Evolutionary conservation across 2,888 invertebrate genomes (phyloP).

Genomic region (Chalcis sispes): DNA sequence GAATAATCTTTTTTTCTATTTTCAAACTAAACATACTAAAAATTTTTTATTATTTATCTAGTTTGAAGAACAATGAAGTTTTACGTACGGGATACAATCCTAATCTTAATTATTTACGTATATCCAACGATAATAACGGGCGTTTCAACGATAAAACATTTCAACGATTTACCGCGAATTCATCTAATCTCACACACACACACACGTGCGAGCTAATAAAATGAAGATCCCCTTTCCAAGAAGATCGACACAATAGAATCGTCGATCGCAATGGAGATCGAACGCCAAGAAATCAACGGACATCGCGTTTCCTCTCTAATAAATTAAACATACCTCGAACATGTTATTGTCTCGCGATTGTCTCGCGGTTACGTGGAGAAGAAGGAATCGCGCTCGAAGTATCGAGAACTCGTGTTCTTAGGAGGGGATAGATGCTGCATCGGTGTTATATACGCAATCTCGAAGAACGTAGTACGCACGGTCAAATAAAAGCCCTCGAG

Average conservation of each 20-base stretch:
- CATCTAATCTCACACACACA: background rate
- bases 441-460: background rate
- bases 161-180: background rate
- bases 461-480: slow-evolving; percentile 40
- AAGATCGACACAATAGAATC: slow-evolving; percentile 39
- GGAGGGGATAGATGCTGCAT: slow-evolving; percentile 9
- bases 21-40: too few relatives aligned
- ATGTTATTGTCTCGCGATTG: slow-evolving; percentile 50
- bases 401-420: background rate
- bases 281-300: slow-evolving; percentile 25
- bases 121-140: background rate
- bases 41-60: too few relatives aligned
- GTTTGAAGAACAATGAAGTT: too few relatives aligned
- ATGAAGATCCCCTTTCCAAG: slow-evolving; percentile 30
- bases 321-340: slow-evolving; percentile 50
- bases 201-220: slow-evolving; percentile 41
- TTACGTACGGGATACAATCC: too few relatives aligned
- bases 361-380: slow-evolving; percentile 36
- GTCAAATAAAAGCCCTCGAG: slow-evolving; percentile 29
- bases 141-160: background rate
- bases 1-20: too few relatives aligned
- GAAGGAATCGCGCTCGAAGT: background rate
- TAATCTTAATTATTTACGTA: background rate
- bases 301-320: slow-evolving; percentile 52
- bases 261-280: background rate